These are phyloP conservation scores for Anolis sagrei DNA, from an alignment of 2,113 vertebrate genomes.

Conservation along the genomic window DNA sequence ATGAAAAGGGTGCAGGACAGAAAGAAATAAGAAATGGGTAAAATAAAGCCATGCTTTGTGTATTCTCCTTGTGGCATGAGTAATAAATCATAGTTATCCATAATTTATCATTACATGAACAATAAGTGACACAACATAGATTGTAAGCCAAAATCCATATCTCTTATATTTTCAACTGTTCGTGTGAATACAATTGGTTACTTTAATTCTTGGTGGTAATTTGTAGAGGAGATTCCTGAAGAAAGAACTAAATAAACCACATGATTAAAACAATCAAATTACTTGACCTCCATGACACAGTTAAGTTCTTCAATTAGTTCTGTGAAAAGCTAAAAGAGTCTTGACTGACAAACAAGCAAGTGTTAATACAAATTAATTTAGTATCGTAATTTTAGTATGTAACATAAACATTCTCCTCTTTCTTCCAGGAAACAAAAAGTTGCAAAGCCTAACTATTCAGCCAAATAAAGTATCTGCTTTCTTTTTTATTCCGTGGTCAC, in stretches of 20 bases:
- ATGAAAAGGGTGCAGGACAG: too few relatives aligned
- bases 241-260: neutral
- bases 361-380: conserved; percentile 19
- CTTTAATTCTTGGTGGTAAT: conserved; percentile 11
- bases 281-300: neutral
- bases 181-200: conserved; percentile 17
- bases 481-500: conserved; percentile 53
- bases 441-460: conserved; percentile 41
- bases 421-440: conserved; percentile 54
- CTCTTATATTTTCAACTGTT: neutral
- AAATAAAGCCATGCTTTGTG: too few relatives aligned
- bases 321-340: conserved; percentile 9
- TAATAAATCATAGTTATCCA: too few relatives aligned
- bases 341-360: conserved; percentile 42
- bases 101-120: too few relatives aligned
- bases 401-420: neutral
- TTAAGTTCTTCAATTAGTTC: conserved; percentile 16
- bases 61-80: too few relatives aligned
- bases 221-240: neutral
- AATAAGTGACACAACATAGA: neutral
- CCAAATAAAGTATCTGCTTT: conserved; percentile 35
- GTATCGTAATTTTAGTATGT: conserved; percentile 39
- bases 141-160: neutral
- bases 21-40: too few relatives aligned
- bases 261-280: neutral